phyloP scores from a whole-genome alignment of 2,888 invertebrate genomes.

The Erynnis tages region DNA sequence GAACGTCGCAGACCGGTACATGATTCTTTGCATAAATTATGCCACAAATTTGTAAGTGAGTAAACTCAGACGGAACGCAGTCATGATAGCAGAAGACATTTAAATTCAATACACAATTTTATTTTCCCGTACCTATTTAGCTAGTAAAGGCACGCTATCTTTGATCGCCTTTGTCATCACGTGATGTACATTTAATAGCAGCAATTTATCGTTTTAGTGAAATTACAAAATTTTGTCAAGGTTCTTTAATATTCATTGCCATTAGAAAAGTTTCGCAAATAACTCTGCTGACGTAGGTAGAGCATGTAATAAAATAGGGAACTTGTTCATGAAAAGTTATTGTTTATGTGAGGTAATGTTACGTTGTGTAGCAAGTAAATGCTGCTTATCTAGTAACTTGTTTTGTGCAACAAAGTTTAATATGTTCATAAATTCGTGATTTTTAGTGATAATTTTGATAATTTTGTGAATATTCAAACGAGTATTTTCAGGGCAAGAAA shows the following conservation, averaged over 20 bases:
- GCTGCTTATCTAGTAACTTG: not conserved
- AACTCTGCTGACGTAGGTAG: not conserved
- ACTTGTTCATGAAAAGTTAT: constrained; percentile 1
- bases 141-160: constrained; percentile 7
- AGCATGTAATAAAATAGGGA: constrained; percentile 1
- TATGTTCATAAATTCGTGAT: too few species aligned
- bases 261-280: not conserved
- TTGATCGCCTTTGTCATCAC: constrained; percentile 2
- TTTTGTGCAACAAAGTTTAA: not conserved
- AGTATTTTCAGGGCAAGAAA: constrained; percentile 17
- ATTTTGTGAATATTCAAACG: too few species aligned
- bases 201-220: constrained; percentile 1
- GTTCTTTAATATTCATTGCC: constrained; percentile 1
- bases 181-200: constrained; percentile 9
- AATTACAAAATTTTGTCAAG: constrained; percentile 13
- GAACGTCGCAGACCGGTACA: constrained; percentile 71
- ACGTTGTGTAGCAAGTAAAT: not conserved
- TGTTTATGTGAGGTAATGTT: not conserved
- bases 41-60: constrained; percentile 35
- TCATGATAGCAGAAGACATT: constrained; percentile 22
- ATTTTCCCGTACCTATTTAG: constrained; percentile 4
- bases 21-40: constrained; percentile 72
- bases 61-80: constrained; percentile 10
- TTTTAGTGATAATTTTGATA: too few species aligned
- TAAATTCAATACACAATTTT: constrained; percentile 26